Base-by-base conservation (phyloP, 2,113 vertebrate genomes). In the Pithys albifrons region DNA sequence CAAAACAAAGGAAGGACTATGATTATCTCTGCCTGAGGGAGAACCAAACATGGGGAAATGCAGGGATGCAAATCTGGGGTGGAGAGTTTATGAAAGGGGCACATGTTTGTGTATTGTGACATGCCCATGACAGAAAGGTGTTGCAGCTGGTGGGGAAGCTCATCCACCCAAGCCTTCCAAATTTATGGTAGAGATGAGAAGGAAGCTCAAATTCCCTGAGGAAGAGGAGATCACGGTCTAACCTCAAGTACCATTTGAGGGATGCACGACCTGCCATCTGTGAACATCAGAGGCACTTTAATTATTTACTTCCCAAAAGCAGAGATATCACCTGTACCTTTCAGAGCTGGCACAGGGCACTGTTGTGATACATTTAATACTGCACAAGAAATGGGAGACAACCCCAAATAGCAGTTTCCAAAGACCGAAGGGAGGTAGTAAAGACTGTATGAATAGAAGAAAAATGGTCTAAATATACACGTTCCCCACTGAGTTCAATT, bases 91-190 rank as follows among this genome's bases (percentile, higher is more conserved):
- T 22, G 27, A 12, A n/a, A 81, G 19, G 39, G 52, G 9, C 14
- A 43, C 1, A 2, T 1, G 51, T 70, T 55, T 72, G 27, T 28
- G 0, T 25, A 4, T 27, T 2, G 9, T 6, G n/a, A 33, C 3
- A 28, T 22, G 20, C 19, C 55, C 4, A 27, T 1, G 73, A 41
- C 41, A 75, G 61, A 78, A 72, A 52, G 62, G 64, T 22, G 83
- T 65, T 59, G 62, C 46, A 31, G 37, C 46, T 27, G 24, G 4
- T 1, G 3, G 33, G n/a, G 33, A 58, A 61, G 23, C 35, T 20
- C 7, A 5, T 28, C 33, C 39, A 52, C 14, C 24, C 54, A 19
- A 15, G 15, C n/a, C 4, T 54, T 45, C 66, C 46, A 46, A 31
- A 71, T 57, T 71, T 52, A 22, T 5, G 8, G 25, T 0, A 33